phyloP scores from a whole-genome alignment of 1,140 invertebrate genomes.

The Carcinoscorpius rotundicauda region DNA sequence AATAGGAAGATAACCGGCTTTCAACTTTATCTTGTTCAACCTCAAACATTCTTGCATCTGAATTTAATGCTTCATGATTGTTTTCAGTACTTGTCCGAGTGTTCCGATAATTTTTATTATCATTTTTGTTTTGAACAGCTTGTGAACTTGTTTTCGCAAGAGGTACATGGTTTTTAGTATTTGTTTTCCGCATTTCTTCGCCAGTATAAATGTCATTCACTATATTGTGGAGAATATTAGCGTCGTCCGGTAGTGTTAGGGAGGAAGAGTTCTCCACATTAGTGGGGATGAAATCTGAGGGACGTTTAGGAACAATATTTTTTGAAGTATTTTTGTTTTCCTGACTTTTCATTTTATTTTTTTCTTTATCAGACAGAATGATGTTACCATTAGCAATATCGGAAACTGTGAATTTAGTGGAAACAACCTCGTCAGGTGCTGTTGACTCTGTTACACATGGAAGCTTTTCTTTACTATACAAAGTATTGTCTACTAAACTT shows the following conservation, averaged over 20 bases:
- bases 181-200: background rate
- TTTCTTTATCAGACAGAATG: background rate
- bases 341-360: background rate
- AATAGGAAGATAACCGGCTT: slow-evolving; percentile 21
- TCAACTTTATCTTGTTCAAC: slow-evolving; percentile 4
- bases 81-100: too few species aligned
- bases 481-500: background rate
- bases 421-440: background rate
- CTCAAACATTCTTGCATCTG: background rate
- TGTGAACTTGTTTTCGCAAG: background rate
- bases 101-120: background rate
- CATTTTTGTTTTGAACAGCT: background rate
- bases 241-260: too few species aligned
- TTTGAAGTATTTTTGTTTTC: background rate
- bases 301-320: background rate
- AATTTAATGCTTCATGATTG: too few species aligned
- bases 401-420: background rate
- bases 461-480: background rate
- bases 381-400: slow-evolving; percentile 3
- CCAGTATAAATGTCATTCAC: background rate
- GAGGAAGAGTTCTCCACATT: too few species aligned
- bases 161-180: background rate
- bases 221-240: too few species aligned
- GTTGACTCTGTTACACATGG: background rate
- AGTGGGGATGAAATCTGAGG: too few species aligned